Percentiles rank a stretch among this genome's conserved stretches.
These are phyloP conservation scores for Uropetala carovei DNA, from an alignment of 2,888 invertebrate genomes.

Conservation along the genomic window DNA sequence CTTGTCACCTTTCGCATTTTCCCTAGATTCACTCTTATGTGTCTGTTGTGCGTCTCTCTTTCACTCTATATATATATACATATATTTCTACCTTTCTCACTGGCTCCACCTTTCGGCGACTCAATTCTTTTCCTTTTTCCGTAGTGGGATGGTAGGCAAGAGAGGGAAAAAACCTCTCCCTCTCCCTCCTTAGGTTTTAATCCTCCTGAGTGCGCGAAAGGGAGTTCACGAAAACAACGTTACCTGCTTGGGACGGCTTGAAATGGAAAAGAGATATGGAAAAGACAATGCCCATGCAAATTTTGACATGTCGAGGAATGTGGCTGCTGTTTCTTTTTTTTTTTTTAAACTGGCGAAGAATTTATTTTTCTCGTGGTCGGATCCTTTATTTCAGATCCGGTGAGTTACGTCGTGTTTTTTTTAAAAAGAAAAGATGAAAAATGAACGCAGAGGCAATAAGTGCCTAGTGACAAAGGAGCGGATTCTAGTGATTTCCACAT, in stretches of 20 bases:
- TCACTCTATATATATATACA: not conserved
- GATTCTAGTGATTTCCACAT: too few species aligned
- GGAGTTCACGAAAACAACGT: constrained; percentile 31
- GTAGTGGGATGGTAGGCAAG: not conserved
- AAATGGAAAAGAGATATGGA: not conserved
- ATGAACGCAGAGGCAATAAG: too few species aligned
- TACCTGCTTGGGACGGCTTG: not conserved
- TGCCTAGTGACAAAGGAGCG: too few species aligned
- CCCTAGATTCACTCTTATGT: not conserved
- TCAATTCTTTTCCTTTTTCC: not conserved
- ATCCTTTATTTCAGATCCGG: too few species aligned
- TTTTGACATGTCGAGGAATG: not conserved
- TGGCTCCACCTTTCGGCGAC: not conserved
- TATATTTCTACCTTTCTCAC: not conserved
- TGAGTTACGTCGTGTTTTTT: too few species aligned
- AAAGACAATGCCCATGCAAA: constrained; percentile 18
- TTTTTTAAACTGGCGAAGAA: too few species aligned
- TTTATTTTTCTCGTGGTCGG: too few species aligned
- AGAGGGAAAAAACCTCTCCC: too few species aligned
- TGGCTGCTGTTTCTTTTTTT: too few species aligned
- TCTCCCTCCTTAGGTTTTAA: not conserved
- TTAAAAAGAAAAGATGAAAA: too few species aligned
- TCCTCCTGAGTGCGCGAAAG: constrained; percentile 35
- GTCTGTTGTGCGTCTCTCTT: too few species aligned
- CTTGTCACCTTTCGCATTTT: constrained; percentile 28